phyloP scores from a whole-genome alignment of 64 coral and sea anemone genomes.

The Montipora sp. region DNA sequence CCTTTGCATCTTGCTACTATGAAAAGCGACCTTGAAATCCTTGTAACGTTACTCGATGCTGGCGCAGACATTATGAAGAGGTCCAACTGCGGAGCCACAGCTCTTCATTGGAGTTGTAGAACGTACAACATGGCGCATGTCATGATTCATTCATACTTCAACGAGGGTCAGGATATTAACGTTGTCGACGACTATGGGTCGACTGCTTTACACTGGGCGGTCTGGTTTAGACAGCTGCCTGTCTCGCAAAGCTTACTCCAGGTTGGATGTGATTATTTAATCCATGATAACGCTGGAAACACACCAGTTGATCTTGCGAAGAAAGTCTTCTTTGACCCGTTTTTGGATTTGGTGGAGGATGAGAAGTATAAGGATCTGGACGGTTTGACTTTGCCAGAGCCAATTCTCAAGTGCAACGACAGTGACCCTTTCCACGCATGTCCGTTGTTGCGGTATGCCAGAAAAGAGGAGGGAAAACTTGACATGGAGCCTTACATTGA shows the following conservation, averaged over 20 bases:
- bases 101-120: slow-evolving; percentile 25
- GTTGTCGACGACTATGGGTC: slow-evolving; percentile 20
- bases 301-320: slow-evolving; percentile 35
- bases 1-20: slow-evolving; percentile 48
- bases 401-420: slow-evolving; percentile 12
- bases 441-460: neutral
- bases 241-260: slow-evolving; percentile 29
- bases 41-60: slow-evolving; percentile 38
- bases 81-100: slow-evolving; percentile 18
- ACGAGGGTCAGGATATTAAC: slow-evolving; percentile 19
- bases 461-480: slow-evolving; percentile 20
- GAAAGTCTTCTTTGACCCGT: neutral
- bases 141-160: slow-evolving; percentile 26
- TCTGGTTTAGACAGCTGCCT: neutral
- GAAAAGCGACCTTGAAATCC: slow-evolving; percentile 25
- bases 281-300: slow-evolving; percentile 16
- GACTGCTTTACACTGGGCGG: slow-evolving; percentile 43
- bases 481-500: slow-evolving; percentile 12
- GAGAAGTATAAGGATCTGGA: slow-evolving; percentile 40
- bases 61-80: slow-evolving; percentile 5
- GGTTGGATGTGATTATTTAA: slow-evolving; percentile 7
- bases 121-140: slow-evolving; percentile 31
- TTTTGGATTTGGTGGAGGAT: slow-evolving; percentile 52
- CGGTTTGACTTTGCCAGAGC: slow-evolving; percentile 32
- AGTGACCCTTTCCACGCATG: slow-evolving; percentile 28